Evolutionary conservation across 2,113 vertebrate species (phyloP), one percentile per base, ranked within the genome.

Genomic region (Lonchura striata): DNA sequence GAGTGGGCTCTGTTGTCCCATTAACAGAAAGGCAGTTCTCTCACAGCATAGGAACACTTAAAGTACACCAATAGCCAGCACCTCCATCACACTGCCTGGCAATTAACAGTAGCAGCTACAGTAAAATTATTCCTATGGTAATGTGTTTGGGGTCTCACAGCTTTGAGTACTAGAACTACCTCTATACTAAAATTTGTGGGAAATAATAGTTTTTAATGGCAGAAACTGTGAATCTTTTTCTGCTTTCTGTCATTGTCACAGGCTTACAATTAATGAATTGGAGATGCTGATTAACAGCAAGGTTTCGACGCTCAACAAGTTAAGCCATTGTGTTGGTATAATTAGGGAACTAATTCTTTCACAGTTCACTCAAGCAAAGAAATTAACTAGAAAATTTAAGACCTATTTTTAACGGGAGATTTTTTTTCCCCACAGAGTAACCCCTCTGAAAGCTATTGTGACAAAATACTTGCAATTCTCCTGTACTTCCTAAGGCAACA

Each of bases 341-440:
- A 96, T 97, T 93, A 93, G 85, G 85, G 79, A 95, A 93, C 71
- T 75, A 86, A 94, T 88, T 86, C 89, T 94, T 88, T 93, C 88
- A 31, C 52, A 72, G 76, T 66, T 95, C 93, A 81, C 64, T 76
- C 71, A 75, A 90, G 93, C 11, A 1, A 85, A 92, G 49, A 92
- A 93, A 53, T 57, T 3, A 90, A 76, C 79, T 88, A 82, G 70
- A 95, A 95, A 92, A 94, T 72, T 49, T 75, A 56, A 93, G 76
- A 75, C 41, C 81, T 95, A 52, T 94, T 97, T 96, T 95, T 95
- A 94, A 80, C 22, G 0, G 9, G 35, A 42, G 31, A 42, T 72
- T 80, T n/a, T 81, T 81, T 86, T 50, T 3, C 2, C 14, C 7
- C 18, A 6, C 47, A 0, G 9, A 49, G 35, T 39, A 22, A n/a